Evolutionary conservation across 1,140 invertebrate genomes (phyloP).

Genomic region (Protaetia brevitarsis): DNA sequence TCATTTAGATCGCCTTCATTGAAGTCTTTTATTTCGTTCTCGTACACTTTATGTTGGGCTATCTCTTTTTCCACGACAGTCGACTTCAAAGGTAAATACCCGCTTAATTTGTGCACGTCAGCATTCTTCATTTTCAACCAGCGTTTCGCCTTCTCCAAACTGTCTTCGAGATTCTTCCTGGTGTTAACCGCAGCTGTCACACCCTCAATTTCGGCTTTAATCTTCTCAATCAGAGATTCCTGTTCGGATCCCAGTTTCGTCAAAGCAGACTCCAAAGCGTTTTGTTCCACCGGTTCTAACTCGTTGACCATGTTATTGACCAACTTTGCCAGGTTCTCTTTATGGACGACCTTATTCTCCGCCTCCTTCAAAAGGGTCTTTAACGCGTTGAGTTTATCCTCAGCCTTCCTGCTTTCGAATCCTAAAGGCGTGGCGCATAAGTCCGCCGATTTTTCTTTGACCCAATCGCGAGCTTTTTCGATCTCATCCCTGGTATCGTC

Average conservation of each 20-base stretch:
- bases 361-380: constrained; percentile 78
- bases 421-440: constrained; percentile 67
- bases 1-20: constrained; percentile 71
- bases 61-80: constrained; percentile 75
- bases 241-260: constrained; percentile 66
- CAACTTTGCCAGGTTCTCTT: constrained; percentile 78
- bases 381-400: constrained; percentile 66
- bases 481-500: constrained; percentile 73
- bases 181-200: constrained; percentile 63
- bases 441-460: constrained; percentile 69
- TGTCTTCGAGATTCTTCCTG: constrained; percentile 72
- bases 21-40: constrained; percentile 75
- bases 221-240: constrained; percentile 65
- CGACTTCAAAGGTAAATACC: constrained; percentile 70
- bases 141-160: constrained; percentile 70
- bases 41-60: constrained; percentile 67
- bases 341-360: constrained; percentile 76
- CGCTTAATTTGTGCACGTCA: constrained; percentile 71
- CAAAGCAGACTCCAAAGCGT: constrained; percentile 65
- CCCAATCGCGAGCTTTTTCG: constrained; percentile 73
- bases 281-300: constrained; percentile 74
- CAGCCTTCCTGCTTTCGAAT: constrained; percentile 70
- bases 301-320: constrained; percentile 80
- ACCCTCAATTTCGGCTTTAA: constrained; percentile 71
- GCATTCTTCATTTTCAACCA: constrained; percentile 77